phyloP scores from a whole-genome alignment of 1,140 invertebrate genomes.

The Heliconius eleuchia region DNA sequence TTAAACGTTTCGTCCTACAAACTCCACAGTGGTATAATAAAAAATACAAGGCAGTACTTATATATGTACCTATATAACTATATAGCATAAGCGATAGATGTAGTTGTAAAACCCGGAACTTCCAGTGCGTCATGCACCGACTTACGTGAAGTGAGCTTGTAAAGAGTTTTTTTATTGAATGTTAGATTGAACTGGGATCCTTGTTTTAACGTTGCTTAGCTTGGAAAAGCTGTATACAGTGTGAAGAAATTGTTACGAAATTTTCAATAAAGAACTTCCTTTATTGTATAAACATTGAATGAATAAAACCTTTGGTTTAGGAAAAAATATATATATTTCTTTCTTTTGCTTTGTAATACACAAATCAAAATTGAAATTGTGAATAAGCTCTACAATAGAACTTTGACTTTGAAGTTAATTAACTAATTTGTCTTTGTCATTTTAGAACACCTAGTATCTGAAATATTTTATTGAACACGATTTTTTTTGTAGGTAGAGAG shows the following conservation, averaged over 20 bases:
- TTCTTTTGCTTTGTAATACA: not conserved
- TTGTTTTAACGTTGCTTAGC: not conserved
- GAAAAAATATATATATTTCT: not conserved
- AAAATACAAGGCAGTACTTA: not conserved
- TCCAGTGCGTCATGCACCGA: constrained; percentile 14
- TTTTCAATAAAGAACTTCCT: not conserved
- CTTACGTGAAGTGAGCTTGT: constrained; percentile 1
- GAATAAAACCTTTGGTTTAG: not conserved
- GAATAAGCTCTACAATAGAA: not conserved
- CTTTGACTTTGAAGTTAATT: not conserved
- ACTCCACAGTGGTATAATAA: not conserved
- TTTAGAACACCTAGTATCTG: not conserved
- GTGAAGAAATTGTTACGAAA: too few species aligned
- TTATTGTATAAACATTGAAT: not conserved
- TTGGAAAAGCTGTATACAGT: not conserved
- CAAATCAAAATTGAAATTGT: not conserved
- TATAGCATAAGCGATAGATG: not conserved
- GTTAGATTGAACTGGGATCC: not conserved
- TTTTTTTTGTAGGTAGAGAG: not conserved
- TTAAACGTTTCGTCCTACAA: not conserved
- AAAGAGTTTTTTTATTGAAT: not conserved
- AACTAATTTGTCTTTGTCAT: not conserved
- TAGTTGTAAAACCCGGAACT: constrained; percentile 7
- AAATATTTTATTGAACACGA: not conserved
- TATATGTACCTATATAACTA: not conserved